A percentile compares a stretch with the other conserved stretches of the same genome.
Conservation (phyloP, 2,888 invertebrate species). For the Odontomyia ornata region DNA sequence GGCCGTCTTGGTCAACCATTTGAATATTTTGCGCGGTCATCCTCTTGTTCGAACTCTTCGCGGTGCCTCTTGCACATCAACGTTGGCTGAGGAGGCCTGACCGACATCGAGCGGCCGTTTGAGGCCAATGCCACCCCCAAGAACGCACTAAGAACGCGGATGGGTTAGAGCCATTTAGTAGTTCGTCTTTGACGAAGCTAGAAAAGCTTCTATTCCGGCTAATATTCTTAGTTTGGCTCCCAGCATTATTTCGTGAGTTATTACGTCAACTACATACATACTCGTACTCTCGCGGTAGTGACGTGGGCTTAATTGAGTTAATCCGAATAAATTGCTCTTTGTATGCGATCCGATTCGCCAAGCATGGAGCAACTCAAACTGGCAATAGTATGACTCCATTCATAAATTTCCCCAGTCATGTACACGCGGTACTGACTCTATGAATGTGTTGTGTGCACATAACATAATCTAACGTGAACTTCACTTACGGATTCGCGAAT, state of each 20-base stretch:
- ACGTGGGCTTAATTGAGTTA: not conserved
- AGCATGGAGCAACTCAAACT: not conserved
- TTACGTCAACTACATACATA: constrained; percentile 1
- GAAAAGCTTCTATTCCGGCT: not conserved
- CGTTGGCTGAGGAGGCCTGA: not conserved
- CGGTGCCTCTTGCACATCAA: not conserved
- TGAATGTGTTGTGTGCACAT: not conserved
- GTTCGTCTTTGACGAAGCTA: too few relatives aligned
- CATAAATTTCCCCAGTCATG: constrained; percentile 10
- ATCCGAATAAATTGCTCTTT: not conserved
- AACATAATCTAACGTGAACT: not conserved
- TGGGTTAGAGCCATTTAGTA: too few relatives aligned
- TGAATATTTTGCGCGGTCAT: not conserved
- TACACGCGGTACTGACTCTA: not conserved
- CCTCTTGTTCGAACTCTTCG: not conserved
- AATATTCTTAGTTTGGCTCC: not conserved
- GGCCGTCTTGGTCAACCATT: too few relatives aligned
- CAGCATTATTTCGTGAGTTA: not conserved
- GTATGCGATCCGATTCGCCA: not conserved
- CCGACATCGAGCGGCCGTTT: not conserved
- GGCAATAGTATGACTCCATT: not conserved
- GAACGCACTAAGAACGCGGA: not conserved
- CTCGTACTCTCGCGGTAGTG: not conserved
- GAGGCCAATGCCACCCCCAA: constrained; percentile 21
- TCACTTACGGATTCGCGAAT: constrained; percentile 1